Base-by-base conservation (phyloP, 1,140 invertebrate species). In the Drosophila rhopaloa region DNA sequence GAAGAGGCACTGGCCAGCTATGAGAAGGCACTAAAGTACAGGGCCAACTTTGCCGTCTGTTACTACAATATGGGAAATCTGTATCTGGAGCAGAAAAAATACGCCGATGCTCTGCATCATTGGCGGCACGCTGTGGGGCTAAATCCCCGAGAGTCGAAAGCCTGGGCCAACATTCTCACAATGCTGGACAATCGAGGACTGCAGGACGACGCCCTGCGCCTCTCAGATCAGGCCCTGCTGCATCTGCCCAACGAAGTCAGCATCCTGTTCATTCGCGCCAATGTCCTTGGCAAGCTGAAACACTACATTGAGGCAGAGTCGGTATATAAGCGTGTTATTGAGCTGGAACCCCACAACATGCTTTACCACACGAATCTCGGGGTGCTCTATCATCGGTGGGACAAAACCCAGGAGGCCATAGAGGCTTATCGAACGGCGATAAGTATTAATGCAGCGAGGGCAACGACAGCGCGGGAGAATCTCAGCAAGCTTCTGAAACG, bases 51-150 rank as follows among this genome's bases (percentile, higher is more conserved):
- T 93, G 96, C 98, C 0, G 97, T 99, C 90, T 98, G 97, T 92
- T 96, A 96, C 88, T 99, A 98, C 88, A 99, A 99, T 93, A 93
- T 99, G 68, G 98, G 98, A 29, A 98, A 99, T 93, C 93, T 99
- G 93, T 95, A 94, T 91, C 89, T 96, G 46, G 93, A 94, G 71
- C 77, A 94, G 47, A 94, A 94, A 48, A 92, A 91, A 40, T 93
- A 94, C 47, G 79, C 93, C 29, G 83, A 94, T 19, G 95, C 95
- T 27, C 79, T 96, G 54, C 93, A 93, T 37, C 94, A 96, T 58
- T 99, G 97, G 97, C 94, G 94, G 76, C 95, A 96, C 89, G 97
- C 98, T 4, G 97, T 97, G 1, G 91, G 93, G 46, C 93, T 96
- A 55, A 96, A 96, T 91, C 95, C 96, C 0, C 95, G 93, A 0